Base-by-base conservation (phyloP, 2,113 vertebrate genomes). In the Stictonetta naevosa region DNA sequence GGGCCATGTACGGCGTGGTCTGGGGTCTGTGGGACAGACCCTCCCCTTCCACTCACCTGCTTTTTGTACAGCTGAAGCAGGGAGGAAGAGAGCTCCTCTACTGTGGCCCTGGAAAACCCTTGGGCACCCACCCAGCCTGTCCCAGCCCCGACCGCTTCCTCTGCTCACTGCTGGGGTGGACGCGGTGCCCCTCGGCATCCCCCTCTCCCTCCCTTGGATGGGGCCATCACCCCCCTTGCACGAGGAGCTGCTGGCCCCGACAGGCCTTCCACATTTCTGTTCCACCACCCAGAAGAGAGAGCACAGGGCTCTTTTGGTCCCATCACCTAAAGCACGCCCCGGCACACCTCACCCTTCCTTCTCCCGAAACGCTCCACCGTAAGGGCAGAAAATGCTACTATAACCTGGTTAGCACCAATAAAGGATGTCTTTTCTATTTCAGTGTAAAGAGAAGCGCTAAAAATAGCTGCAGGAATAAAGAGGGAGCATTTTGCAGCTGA, bases 401-500 rank as follows among this genome's bases (percentile, higher is more conserved):
- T 48, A 87, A 74, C 67, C 63, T 79, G 59, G 21, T 52, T 84
- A 95, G 67, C 59, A 63, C 55, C 2, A 0, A 46, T n/a, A 90
- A 0, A 0, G 78, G 36, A 64, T 22, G 13, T 40, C 59, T 36
- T 26, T 52, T 36, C 62, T 78, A 75, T 13, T 83, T 60, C 55
- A 48, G 36, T 64, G n/a, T 75, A 53, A 88, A 88, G 69, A 95
- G 64, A 83, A 86, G 62, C 5, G 28, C 83, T 93, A 97, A 96
- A 96, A 91, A 94, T 76, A 96, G 71, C 50, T 5, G 0, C 59
- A 93, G 71, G 83, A 95, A 91, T 76, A 87, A 84, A 90, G 83
- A 31, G 44, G 17, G 55, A 89, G 63, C 3, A 2, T 40, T 88
- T 82, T 3, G 34, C 92, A 96, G 77, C 86, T 91, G 91, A 92